phyloP scores from a whole-genome alignment of 2,797 vertebrate genomes.

The Clamator glandarius region DNA sequence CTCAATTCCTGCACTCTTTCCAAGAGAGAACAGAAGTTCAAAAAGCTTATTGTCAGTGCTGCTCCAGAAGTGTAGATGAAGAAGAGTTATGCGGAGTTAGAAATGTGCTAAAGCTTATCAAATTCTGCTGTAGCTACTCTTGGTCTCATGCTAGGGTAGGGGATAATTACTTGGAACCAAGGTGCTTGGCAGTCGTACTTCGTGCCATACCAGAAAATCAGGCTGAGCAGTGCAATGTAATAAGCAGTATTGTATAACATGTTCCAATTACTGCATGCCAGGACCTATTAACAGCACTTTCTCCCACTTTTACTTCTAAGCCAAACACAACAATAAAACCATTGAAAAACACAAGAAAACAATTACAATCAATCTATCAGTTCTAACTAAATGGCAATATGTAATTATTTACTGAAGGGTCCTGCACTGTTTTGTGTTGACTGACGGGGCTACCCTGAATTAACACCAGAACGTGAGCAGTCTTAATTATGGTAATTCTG shows the following conservation, averaged over 20 bases:
- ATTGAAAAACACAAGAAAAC: not conserved
- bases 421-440: not conserved
- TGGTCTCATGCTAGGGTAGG: not conserved
- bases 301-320: not conserved
- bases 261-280: not conserved
- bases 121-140: not conserved
- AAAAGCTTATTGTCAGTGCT: not conserved
- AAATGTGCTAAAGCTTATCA: not conserved
- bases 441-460: not conserved
- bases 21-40: not conserved
- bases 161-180: not conserved
- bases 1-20: not conserved
- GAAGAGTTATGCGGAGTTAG: not conserved
- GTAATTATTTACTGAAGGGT: not conserved
- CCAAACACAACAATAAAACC: not conserved
- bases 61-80: not conserved
- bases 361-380: not conserved
- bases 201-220: conserved; percentile 37
- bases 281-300: conserved; percentile 30
- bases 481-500: not conserved
- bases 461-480: not conserved
- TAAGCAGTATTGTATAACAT: not conserved
- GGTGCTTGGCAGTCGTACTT: not conserved
- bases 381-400: not conserved
- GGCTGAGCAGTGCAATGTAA: not conserved